Evolutionary conservation across 1,140 invertebrate genomes (phyloP).

Genomic region (Listronotus bonariensis): DNA sequence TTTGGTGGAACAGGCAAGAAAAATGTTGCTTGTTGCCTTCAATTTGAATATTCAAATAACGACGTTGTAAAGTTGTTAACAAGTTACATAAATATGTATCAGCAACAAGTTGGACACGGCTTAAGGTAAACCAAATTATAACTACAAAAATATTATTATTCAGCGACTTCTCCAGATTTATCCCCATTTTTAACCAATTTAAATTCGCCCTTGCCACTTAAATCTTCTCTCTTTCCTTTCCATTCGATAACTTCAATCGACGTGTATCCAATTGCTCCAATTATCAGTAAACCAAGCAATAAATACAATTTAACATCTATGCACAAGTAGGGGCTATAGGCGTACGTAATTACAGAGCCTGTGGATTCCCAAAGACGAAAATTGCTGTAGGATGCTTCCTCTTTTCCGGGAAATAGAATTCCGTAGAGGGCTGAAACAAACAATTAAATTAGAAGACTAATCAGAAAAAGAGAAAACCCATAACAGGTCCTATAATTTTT

Average conservation of each 20-base stretch:
- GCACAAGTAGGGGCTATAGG: constrained; percentile 76
- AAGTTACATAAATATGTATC: no score
- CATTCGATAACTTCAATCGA: constrained; percentile 42
- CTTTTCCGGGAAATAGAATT: constrained; percentile 81
- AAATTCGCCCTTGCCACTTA: constrained; percentile 25
- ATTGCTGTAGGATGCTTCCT: constrained; percentile 92
- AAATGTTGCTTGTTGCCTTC: no score
- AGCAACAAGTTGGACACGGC: no score
- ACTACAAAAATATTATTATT: constrained; percentile 14
- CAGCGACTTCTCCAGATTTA: constrained; percentile 37
- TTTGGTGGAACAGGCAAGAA: no score
- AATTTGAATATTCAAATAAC: no score
- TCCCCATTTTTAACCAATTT: constrained; percentile 33
- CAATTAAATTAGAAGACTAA: no score
- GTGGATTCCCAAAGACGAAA: constrained; percentile 90
- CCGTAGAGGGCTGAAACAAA: constrained; percentile 79
- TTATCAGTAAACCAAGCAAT: constrained; percentile 70
- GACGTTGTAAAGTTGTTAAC: no score
- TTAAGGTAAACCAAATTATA: no score
- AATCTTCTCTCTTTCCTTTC: constrained; percentile 14
- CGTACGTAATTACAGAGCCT: constrained; percentile 86
- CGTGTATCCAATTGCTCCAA: constrained; percentile 75
- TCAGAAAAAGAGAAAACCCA: no score
- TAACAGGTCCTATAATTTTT: no score
- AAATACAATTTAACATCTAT: constrained; percentile 77